Evolutionary conservation across 64 coral and sea anemone genomes (phyloP).

Genomic region (Montipora cactus): DNA sequence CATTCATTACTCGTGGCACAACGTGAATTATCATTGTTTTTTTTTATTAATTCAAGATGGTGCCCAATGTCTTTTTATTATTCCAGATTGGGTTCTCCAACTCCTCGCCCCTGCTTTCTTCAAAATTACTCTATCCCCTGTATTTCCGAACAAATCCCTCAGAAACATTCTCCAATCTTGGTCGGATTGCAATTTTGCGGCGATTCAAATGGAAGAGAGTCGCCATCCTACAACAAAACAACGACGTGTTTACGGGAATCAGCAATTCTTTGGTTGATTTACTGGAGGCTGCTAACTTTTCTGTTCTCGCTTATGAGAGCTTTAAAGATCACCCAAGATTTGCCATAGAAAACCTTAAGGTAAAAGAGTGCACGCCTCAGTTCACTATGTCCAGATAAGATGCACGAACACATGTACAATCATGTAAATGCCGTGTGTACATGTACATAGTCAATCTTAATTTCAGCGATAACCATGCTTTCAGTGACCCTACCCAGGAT

Average conservation of each 20-base stretch:
- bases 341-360: conserved; percentile 73
- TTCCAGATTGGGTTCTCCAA: conserved; percentile 73
- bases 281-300: conserved; percentile 53
- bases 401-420: no score
- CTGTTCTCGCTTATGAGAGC: conserved; percentile 72
- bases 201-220: conserved; percentile 84
- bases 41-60: neutral
- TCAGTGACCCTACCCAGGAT: no score
- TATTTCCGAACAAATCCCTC: conserved; percentile 84
- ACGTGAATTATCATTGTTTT: neutral
- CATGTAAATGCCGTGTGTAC: no score
- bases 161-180: conserved; percentile 71
- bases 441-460: no score
- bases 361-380: neutral
- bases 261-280: conserved; percentile 72
- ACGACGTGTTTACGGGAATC: conserved; percentile 87
- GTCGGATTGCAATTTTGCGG: conserved; percentile 70
- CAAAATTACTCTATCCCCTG: conserved; percentile 51
- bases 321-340: conserved; percentile 70
- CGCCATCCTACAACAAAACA: conserved; percentile 79
- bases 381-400: no score
- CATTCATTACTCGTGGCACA: neutral
- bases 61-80: neutral
- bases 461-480: no score
- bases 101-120: conserved; percentile 68